These are phyloP conservation scores for Phalacrocorax carbo DNA, from an alignment of 2,113 vertebrate species.

Conservation along the genomic window DNA sequence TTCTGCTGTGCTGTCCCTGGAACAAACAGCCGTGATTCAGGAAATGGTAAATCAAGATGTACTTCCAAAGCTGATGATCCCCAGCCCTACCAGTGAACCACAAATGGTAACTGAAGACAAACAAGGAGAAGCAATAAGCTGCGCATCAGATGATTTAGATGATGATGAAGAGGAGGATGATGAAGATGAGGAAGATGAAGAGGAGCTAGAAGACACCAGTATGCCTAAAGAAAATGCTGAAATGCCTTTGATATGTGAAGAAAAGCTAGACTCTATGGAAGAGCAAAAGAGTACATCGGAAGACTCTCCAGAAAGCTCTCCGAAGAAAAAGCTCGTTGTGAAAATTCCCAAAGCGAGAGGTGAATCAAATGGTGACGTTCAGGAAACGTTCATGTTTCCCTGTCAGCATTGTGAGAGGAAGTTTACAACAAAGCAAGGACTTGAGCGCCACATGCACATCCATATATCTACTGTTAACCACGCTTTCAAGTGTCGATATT, in stretches of 20 bases:
- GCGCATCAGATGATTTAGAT: conserved; percentile 59
- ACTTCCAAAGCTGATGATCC: conserved; percentile 55
- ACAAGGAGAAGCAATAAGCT: conserved; percentile 50
- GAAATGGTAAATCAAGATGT: conserved; percentile 68
- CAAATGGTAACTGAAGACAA: conserved; percentile 66
- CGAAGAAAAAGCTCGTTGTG: conserved; percentile 49
- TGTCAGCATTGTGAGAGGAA: conserved; percentile 87
- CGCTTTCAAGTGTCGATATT: conserved; percentile 81
- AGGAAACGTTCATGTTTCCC: conserved; percentile 78
- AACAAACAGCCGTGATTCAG: conserved; percentile 74
- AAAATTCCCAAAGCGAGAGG: conserved; percentile 62
- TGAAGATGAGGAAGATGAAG: conserved; percentile 68
- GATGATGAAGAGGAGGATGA: conserved; percentile 72
- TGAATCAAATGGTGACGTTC: conserved; percentile 74
- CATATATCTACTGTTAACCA: conserved; percentile 76
- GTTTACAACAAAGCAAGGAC: conserved; percentile 86
- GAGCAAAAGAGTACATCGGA: conserved; percentile 68
- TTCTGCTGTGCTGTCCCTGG: conserved; percentile 66
- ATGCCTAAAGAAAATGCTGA: conserved; percentile 54
- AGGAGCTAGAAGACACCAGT: conserved; percentile 62
- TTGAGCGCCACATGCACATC: conserved; percentile 88
- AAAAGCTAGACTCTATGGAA: conserved; percentile 74
- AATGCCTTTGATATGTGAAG: conserved; percentile 69
- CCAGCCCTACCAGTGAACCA: conserved; percentile 51
- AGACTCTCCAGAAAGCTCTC: conserved; percentile 71